Evolutionary conservation across 2,113 vertebrate species (phyloP).

Genomic region (Silurus glanis): DNA sequence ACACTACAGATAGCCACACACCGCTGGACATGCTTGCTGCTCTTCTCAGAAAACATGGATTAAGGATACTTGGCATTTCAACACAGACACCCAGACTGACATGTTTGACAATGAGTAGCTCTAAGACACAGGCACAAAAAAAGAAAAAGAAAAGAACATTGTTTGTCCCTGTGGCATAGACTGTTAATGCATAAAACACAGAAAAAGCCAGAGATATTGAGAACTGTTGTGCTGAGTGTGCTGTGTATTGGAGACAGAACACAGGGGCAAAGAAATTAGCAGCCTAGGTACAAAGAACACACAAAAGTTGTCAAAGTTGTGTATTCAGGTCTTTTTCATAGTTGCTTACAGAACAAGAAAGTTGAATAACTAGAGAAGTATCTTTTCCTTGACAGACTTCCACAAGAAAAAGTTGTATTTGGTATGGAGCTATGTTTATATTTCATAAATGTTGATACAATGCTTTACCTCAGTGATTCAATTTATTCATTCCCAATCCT

Average conservation of each 20-base stretch:
- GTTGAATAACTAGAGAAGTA: background rate
- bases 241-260: background rate
- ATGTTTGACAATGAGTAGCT: constrained; percentile 28
- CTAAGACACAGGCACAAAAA: background rate
- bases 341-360: background rate
- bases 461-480: background rate
- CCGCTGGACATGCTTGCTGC: constrained; percentile 37
- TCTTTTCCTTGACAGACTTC: background rate
- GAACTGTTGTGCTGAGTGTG: background rate
- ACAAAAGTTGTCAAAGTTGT: background rate
- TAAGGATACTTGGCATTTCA: constrained; percentile 30
- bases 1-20: constrained; percentile 53
- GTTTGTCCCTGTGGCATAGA: background rate
- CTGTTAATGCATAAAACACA: background rate
- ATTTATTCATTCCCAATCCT: background rate
- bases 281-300: background rate
- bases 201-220: background rate
- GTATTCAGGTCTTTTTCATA: background rate
- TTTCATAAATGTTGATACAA: background rate
- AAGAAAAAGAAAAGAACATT: background rate
- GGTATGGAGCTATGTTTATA: background rate
- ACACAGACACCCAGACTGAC: constrained; percentile 14
- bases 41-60: constrained; percentile 41
- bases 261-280: background rate
- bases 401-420: background rate